These are phyloP conservation scores for Dryobota labecula DNA, from an alignment of 2,888 invertebrate genomes.

Conservation along the genomic window DNA sequence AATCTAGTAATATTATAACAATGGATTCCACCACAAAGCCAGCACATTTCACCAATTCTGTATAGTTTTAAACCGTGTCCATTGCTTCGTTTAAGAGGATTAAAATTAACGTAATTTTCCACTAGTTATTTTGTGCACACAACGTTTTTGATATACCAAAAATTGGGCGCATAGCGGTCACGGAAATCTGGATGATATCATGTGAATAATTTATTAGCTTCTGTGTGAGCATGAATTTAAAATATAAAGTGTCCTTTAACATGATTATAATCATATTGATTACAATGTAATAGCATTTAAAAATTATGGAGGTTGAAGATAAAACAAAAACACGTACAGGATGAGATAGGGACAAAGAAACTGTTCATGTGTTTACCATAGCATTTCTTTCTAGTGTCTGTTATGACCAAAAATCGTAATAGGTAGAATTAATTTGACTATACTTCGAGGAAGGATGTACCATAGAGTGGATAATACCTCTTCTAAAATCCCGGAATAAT, in stretches of 20 bases:
- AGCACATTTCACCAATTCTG: slow-evolving; percentile 35
- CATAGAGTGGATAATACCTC: no score
- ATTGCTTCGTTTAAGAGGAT: slow-evolving; percentile 50
- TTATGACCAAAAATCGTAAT: no score
- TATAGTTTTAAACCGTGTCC: slow-evolving; percentile 47
- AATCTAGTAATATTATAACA: slow-evolving; percentile 19
- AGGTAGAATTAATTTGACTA: no score
- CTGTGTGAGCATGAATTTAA: slow-evolving; percentile 14
- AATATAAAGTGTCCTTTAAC: slow-evolving; percentile 15
- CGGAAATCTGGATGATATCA: slow-evolving; percentile 10
- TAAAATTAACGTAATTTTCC: slow-evolving; percentile 51
- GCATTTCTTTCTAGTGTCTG: no score
- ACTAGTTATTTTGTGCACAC: slow-evolving; percentile 33
- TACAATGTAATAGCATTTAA: background rate
- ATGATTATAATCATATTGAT: slow-evolving; percentile 6
- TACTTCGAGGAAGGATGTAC: no score
- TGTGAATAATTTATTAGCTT: slow-evolving; percentile 40
- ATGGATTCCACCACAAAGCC: slow-evolving; percentile 49
- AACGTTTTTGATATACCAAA: slow-evolving; percentile 51
- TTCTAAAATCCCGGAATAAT: no score
- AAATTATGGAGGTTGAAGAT: no score
- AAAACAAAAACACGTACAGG: no score
- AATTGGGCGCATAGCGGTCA: slow-evolving; percentile 5
- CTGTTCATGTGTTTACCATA: no score
- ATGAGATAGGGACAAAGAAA: no score